A percentile compares a stretch with the other conserved stretches of the same genome.
Evolutionary conservation across 2,888 invertebrate species (phyloP).

Genomic region (Eilema depressum): DNA sequence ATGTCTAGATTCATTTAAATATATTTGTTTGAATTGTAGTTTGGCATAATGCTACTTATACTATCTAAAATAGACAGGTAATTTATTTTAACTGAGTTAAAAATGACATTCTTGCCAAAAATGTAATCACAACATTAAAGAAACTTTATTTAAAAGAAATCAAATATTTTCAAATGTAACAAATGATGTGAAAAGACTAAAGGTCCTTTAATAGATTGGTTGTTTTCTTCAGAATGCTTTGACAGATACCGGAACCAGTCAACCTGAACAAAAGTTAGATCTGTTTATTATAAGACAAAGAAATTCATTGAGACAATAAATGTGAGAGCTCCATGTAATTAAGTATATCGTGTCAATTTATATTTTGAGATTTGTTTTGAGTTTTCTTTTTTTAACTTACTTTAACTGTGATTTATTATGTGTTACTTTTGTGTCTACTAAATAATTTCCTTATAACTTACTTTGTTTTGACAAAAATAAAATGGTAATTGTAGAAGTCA

Average conservation of each 20-base stretch:
- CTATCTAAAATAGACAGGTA: neutral
- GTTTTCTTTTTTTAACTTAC: neutral
- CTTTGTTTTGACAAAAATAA: no score
- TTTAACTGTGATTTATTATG: neutral
- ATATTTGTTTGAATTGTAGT: neutral
- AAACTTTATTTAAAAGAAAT: constrained; percentile 48
- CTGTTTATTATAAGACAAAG: constrained; percentile 58
- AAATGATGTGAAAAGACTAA: constrained; percentile 50
- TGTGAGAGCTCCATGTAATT: constrained; percentile 28
- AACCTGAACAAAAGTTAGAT: constrained; percentile 56
- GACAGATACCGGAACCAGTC: constrained; percentile 62
- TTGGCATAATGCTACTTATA: neutral
- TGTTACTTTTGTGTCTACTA: neutral
- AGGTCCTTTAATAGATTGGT: constrained; percentile 55
- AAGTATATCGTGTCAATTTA: constrained; percentile 23
- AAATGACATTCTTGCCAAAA: neutral
- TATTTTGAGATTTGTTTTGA: constrained; percentile 17
- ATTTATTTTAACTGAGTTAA: neutral
- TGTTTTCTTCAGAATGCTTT: constrained; percentile 64
- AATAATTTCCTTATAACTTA: no score
- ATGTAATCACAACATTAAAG: constrained; percentile 15
- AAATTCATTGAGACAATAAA: constrained; percentile 52
- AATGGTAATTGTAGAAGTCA: no score
- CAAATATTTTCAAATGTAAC: constrained; percentile 53
- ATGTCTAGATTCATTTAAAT: neutral